phyloP scores from a whole-genome alignment of 2,888 invertebrate genomes.

The Mimas tiliae region DNA sequence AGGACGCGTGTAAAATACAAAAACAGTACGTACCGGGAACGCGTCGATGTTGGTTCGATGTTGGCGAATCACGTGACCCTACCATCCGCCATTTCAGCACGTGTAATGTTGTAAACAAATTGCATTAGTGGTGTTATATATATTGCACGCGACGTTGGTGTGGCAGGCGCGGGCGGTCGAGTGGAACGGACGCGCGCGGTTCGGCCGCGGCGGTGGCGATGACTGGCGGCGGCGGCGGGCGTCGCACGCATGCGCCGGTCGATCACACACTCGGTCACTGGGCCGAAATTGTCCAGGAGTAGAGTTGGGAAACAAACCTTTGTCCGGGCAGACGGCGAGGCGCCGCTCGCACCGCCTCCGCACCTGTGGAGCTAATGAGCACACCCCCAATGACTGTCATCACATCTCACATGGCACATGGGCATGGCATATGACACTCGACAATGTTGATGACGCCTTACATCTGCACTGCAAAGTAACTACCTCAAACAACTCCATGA shows the following conservation, averaged over 20 bases:
- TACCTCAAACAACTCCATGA: not conserved
- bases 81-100: conserved; percentile 51
- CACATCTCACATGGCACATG: not conserved
- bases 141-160: conserved; percentile 39
- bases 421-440: not conserved
- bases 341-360: conserved; percentile 64
- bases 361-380: conserved; percentile 66
- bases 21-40: conserved; percentile 22
- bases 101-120: conserved; percentile 48
- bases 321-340: conserved; percentile 78
- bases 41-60: conserved; percentile 29
- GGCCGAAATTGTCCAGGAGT: conserved; percentile 65
- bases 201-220: conserved; percentile 60
- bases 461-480: not conserved
- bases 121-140: conserved; percentile 33
- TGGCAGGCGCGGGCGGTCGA: conserved; percentile 31
- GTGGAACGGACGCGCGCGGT: conserved; percentile 53
- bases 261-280: conserved; percentile 81
- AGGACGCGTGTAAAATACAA: conserved; percentile 15
- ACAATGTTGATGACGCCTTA: not conserved
- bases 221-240: conserved; percentile 57
- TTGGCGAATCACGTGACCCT: conserved; percentile 47
- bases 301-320: conserved; percentile 77
- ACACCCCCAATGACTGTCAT: conserved; percentile 24
- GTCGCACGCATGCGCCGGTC: conserved; percentile 77